Base-by-base conservation (phyloP, 2,888 invertebrate species). In the Mythimna impura region DNA sequence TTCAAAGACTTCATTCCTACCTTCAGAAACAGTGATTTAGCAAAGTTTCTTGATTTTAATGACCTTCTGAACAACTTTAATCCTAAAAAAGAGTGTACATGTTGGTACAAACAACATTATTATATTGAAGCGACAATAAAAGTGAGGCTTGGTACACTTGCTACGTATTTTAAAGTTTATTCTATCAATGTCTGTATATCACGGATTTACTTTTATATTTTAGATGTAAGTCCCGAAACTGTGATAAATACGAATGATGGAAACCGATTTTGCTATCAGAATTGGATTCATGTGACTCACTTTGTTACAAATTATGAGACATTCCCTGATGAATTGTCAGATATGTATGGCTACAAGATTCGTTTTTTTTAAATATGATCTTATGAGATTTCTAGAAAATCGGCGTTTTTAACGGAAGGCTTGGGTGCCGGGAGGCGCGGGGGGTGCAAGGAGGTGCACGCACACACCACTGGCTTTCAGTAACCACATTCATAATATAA, bases 161-260 rank as follows among this genome's bases (percentile, higher is more conserved):
- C 47, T 60, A 54, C 30, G 54, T 74, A 74, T 64, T 34, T 30
- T 74, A 40, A 63, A 22, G 10, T 25, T 55, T 60, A 17, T 62
- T 61, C n/a, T 3, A n/a, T 55, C 20, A 62, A 47, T 73, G 14
- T 70, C 54, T 47, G 34, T 73, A 30, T 80, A n/a, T 70, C 66
- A 64, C 17, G 71, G 81, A 76, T 66, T 70, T 64, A 66, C 66
- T 64, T 73, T 80, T 57, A 50, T 63, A 47, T 65, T 54, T 20
- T 77, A 73, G 80, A 80, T 65, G 62, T 86, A 83, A 74, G 79
- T 67, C 58, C 50, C 63, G 77, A 76, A 69, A 75, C 86, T 88
- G 88, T 88, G 88, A 88, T 87, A 84, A 78, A 70, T 75, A 71
- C 30, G 71, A 73, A 73, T 66, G 43, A 66, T 34, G 12, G 12